Conservation (phyloP, 2,797 vertebrate genomes). For the Myripristis murdjan region DNA sequence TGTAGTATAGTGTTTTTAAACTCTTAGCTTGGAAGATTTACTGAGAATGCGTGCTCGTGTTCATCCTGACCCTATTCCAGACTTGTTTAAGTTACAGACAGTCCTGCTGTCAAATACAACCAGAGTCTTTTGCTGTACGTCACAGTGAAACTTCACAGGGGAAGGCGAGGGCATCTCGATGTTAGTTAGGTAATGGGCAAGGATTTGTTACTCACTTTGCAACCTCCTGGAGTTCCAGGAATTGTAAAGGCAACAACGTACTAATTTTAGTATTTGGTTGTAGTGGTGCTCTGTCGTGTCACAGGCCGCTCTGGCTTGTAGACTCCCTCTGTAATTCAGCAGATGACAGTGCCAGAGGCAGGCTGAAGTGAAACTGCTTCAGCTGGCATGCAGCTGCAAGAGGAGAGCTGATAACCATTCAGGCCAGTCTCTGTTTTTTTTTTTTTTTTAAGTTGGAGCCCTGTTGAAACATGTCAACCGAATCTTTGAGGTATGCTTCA, state of each 20-base stretch:
- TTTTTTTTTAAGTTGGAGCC: background rate
- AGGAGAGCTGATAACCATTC: background rate
- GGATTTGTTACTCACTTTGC: background rate
- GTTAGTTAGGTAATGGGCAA: background rate
- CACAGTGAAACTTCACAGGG: background rate
- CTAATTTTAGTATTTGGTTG: too few relatives aligned
- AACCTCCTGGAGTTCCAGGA: background rate
- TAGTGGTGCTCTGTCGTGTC: background rate
- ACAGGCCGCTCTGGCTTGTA: background rate
- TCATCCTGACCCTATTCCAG: background rate
- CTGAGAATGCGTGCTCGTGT: background rate
- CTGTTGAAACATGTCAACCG: conserved; percentile 45
- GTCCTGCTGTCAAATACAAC: background rate
- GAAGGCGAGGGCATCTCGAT: background rate
- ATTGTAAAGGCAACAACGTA: too few relatives aligned
- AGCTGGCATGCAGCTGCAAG: too few relatives aligned
- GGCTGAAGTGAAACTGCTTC: too few relatives aligned
- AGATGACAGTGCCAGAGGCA: too few relatives aligned
- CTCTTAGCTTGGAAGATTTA: background rate
- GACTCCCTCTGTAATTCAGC: too few relatives aligned
- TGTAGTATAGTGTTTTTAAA: background rate
- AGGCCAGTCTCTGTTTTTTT: background rate
- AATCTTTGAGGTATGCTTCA: conserved; percentile 1
- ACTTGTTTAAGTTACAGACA: background rate
- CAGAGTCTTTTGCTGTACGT: background rate